phyloP scores from a whole-genome alignment of 64 coral and sea anemone genomes.

The Montipora cactus region DNA sequence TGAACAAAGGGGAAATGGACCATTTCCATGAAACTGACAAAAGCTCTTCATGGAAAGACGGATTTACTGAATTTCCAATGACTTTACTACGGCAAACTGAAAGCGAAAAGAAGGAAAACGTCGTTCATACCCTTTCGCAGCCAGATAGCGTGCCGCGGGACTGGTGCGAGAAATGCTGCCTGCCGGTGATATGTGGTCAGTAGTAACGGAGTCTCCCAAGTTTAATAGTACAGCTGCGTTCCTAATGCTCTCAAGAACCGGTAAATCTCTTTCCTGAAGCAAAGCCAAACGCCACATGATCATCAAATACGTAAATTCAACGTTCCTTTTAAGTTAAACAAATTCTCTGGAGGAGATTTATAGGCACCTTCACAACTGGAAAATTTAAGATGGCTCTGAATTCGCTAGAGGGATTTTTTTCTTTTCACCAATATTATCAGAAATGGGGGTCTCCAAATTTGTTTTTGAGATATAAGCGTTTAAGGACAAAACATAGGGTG shows the following conservation, averaged over 20 bases:
- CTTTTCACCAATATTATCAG: no score
- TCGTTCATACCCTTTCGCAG: conserved; percentile 72
- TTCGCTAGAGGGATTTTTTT: no score
- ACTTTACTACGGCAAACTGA: not conserved
- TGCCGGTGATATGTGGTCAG: conserved; percentile 97
- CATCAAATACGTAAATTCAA: not conserved
- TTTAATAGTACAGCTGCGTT: conserved; percentile 92
- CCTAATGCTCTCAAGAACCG: conserved; percentile 62
- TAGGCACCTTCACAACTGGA: no score
- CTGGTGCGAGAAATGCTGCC: conserved; percentile 96
- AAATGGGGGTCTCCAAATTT: no score
- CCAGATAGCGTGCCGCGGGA: conserved; percentile 92
- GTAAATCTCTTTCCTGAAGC: conserved; percentile 64
- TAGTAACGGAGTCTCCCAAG: conserved; percentile 95
- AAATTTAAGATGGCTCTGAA: no score
- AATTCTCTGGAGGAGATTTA: no score
- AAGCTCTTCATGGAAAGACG: no score
- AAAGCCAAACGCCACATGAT: not conserved
- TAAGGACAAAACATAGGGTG: no score
- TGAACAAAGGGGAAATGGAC: no score
- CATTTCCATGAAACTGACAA: no score
- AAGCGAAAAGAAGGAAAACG: not conserved
- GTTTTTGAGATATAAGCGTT: no score
- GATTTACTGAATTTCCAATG: not conserved
- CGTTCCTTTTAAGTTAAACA: no score